Evolutionary conservation across 2,797 vertebrate genomes (phyloP).

Genomic region (Bufotes viridis): DNA sequence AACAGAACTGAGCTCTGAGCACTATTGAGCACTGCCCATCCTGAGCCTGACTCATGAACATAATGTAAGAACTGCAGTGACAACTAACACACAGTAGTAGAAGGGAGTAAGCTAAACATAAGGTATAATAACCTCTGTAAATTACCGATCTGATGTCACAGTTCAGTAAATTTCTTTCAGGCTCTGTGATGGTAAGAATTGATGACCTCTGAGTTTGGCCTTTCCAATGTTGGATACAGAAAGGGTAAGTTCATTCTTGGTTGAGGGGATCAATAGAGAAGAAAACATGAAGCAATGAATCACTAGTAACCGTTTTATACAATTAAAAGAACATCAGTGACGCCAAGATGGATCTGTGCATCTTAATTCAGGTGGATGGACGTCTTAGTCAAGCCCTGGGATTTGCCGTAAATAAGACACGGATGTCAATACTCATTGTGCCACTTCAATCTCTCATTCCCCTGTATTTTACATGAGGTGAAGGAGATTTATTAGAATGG

Average conservation of each 20-base stretch:
- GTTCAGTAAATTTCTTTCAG: not conserved
- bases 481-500: constrained; percentile 23
- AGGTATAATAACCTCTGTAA: not conserved
- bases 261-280: not conserved
- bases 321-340: not conserved
- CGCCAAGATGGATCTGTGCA: not conserved
- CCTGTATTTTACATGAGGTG: not conserved
- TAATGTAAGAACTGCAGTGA: not conserved
- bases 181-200: not conserved
- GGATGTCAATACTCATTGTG: constrained; percentile 19
- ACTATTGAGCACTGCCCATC: too few species aligned
- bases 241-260: not conserved
- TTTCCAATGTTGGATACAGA: not conserved
- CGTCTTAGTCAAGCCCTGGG: not conserved
- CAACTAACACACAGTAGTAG: too few species aligned
- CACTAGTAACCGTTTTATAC: not conserved
- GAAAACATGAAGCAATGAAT: not conserved
- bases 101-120: not conserved
- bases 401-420: constrained; percentile 35
- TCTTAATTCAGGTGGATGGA: constrained; percentile 1
- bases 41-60: too few species aligned
- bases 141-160: not conserved
- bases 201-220: not conserved
- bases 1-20: too few species aligned
- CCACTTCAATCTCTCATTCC: constrained; percentile 18